Evolutionary conservation across 2,888 invertebrate genomes (phyloP).

Genomic region (Athripsodes cinereus): DNA sequence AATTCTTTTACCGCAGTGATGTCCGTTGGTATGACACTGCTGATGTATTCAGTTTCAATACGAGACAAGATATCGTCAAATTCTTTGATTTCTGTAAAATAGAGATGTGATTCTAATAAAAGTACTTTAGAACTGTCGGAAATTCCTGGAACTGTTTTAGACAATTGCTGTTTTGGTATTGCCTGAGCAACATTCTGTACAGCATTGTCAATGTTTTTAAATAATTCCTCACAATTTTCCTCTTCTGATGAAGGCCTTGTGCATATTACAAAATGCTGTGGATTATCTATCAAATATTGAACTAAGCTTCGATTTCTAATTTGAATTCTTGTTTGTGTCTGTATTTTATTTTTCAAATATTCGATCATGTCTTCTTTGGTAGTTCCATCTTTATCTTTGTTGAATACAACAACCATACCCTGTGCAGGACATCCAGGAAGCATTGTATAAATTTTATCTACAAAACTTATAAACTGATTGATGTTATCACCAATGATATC

Average conservation of each 20-base stretch:
- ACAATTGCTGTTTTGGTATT: not conserved
- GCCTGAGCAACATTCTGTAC: not conserved
- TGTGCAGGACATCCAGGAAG: not conserved
- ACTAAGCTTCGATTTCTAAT: not conserved
- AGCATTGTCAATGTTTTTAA: not conserved
- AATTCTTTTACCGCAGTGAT: not conserved
- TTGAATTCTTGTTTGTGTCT: not conserved
- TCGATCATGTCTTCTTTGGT: not conserved
- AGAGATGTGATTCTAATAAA: not conserved
- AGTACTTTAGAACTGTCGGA: not conserved
- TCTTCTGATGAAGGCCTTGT: not conserved
- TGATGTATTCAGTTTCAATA: not conserved
- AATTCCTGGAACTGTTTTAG: not conserved
- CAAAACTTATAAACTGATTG: not conserved
- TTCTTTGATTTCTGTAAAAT: not conserved
- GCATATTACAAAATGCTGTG: not conserved
- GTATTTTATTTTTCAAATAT: not conserved
- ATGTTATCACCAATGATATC: not conserved
- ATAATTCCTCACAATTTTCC: not conserved
- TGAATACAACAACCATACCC: not conserved
- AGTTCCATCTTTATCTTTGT: not conserved
- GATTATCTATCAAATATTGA: not conserved
- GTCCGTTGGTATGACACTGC: not conserved
- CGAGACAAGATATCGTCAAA: not conserved
- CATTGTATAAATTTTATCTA: constrained; percentile 2